Percentiles rank a stretch among this genome's conserved stretches.
Evolutionary conservation across 2,888 invertebrate species (phyloP).

Genomic region (Abscondita cerata): DNA sequence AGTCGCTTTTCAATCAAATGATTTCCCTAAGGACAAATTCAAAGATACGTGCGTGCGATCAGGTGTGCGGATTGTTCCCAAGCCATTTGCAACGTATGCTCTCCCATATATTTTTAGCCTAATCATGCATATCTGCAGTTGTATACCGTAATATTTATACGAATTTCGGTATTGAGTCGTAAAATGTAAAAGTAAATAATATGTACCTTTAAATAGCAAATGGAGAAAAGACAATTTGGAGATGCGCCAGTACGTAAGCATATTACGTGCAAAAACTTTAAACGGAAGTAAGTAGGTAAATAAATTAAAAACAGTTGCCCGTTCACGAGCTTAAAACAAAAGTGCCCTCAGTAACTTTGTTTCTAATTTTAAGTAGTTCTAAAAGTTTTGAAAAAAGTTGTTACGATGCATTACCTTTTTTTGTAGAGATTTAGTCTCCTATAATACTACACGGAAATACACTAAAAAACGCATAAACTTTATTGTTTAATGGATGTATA

Average conservation of each 20-base stretch:
- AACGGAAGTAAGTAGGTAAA: constrained; percentile 42
- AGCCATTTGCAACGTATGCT: constrained; percentile 23
- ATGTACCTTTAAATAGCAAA: constrained; percentile 22
- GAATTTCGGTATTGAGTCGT: background rate
- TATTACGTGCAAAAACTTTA: constrained; percentile 43
- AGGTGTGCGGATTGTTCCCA: constrained; percentile 38
- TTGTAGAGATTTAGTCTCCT: constrained; percentile 50
- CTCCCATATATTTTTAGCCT: constrained; percentile 10
- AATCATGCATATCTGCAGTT: background rate
- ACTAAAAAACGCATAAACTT: constrained; percentile 46
- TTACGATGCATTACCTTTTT: constrained; percentile 50
- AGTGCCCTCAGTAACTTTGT: constrained; percentile 49
- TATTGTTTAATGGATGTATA: too few relatives aligned
- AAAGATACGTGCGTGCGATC: constrained; percentile 40
- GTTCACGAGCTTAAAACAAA: constrained; percentile 41
- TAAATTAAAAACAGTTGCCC: constrained; percentile 30
- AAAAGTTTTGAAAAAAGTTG: constrained; percentile 45
- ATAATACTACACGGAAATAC: constrained; percentile 51
- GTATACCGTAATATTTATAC: background rate
- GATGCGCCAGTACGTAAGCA: constrained; percentile 40
- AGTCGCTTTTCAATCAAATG: constrained; percentile 49
- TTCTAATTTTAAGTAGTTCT: constrained; percentile 50
- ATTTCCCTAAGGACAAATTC: constrained; percentile 50
- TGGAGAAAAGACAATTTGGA: constrained; percentile 43
- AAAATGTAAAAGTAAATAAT: constrained; percentile 1